Percentiles rank a stretch among this genome's conserved stretches.
Conservation (phyloP, 2,888 invertebrate genomes). For the Drosophila rubida region DNA sequence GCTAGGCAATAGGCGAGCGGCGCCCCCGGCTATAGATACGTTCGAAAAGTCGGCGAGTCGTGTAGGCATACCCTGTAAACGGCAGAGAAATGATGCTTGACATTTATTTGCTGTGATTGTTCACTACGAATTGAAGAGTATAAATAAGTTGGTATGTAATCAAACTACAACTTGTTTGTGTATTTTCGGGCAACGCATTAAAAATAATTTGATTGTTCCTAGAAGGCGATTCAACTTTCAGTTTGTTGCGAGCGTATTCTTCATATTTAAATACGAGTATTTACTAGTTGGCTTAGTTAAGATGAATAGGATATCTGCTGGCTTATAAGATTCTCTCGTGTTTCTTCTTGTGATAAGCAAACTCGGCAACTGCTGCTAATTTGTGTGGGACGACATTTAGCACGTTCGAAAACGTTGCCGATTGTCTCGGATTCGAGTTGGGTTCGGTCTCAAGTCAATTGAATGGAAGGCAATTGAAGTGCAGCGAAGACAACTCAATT, state of each 20-base stretch:
- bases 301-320: background rate
- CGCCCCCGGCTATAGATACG: slow-evolving; percentile 36
- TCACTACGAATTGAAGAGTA: too few relatives aligned
- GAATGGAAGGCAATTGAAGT: slow-evolving; percentile 30
- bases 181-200: too few relatives aligned
- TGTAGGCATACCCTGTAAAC: slow-evolving; percentile 23
- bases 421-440: slow-evolving; percentile 41
- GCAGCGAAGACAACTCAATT: slow-evolving; percentile 40
- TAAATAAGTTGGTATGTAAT: too few relatives aligned
- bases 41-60: slow-evolving; percentile 37
- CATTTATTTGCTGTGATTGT: background rate
- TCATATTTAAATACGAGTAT: too few relatives aligned
- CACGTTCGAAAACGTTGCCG: slow-evolving; percentile 31
- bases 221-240: too few relatives aligned
- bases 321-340: background rate
- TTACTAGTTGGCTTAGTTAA: too few relatives aligned
- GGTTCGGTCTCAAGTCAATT: slow-evolving; percentile 23
- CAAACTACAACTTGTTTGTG: too few relatives aligned
- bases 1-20: slow-evolving; percentile 29
- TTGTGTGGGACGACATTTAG: slow-evolving; percentile 52
- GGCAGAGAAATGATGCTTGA: background rate
- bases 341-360: slow-evolving; percentile 8
- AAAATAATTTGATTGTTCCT: too few relatives aligned
- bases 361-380: slow-evolving; percentile 35
- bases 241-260: too few relatives aligned